Conservation (phyloP, 2,113 vertebrate species). For the Callorhinus ursinus region DNA sequence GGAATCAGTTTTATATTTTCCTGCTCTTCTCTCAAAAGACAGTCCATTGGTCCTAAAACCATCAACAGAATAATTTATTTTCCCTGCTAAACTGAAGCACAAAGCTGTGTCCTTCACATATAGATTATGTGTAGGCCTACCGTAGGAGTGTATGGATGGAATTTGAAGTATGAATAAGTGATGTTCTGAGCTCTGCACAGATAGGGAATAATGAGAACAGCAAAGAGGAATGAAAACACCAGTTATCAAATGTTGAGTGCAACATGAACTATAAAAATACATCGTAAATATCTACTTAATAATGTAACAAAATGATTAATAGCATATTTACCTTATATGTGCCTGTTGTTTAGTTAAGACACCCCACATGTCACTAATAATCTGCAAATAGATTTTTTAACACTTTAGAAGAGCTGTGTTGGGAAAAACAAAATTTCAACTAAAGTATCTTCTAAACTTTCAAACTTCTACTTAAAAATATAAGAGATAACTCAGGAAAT, state of each 20-base stretch:
- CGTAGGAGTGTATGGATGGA: not conserved
- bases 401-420: conserved; percentile 43
- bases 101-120: not conserved
- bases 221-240: not conserved
- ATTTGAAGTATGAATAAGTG: not conserved
- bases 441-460: conserved; percentile 52
- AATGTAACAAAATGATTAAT: not conserved
- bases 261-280: not conserved
- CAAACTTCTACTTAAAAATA: conserved; percentile 50
- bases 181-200: not conserved
- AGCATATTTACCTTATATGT: conserved; percentile 79
- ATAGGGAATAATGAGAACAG: not conserved
- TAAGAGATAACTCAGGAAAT: not conserved
- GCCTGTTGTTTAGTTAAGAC: conserved; percentile 73
- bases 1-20: not conserved
- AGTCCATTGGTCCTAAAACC: not conserved
- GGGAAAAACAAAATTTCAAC: conserved; percentile 16
- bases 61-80: not conserved
- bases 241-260: not conserved
- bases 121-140: fast-evolving
- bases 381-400: conserved; percentile 79
- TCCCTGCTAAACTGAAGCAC: not conserved
- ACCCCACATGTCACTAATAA: conserved; percentile 76
- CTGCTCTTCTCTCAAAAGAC: not conserved
- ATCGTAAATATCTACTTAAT: not conserved